Percentiles rank a stretch among this genome's conserved stretches.
Evolutionary conservation across 2,888 invertebrate genomes (phyloP).

Genomic region (Congeria kusceri): DNA sequence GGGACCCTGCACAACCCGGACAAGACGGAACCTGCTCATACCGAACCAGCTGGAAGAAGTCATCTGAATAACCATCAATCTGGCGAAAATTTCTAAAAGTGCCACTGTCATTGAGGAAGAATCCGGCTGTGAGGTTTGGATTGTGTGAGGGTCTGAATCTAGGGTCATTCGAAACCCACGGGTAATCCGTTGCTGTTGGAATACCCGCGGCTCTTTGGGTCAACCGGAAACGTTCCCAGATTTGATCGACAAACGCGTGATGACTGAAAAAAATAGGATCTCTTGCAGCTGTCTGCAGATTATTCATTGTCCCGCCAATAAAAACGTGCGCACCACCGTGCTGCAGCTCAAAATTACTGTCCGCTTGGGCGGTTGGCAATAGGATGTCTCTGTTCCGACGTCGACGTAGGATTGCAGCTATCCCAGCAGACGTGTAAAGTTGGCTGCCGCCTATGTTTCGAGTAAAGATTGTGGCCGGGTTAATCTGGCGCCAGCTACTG

Average conservation of each 20-base stretch:
- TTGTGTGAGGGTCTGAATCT: constrained; percentile 26
- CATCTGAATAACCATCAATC: constrained; percentile 26
- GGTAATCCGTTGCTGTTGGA: constrained; percentile 44
- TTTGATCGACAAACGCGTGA: constrained; percentile 70
- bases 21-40: constrained; percentile 58
- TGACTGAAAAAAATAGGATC: constrained; percentile 74
- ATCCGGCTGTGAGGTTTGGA: constrained; percentile 41
- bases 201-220: constrained; percentile 25
- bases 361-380: constrained; percentile 51
- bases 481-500: constrained; percentile 60
- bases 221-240: constrained; percentile 69
- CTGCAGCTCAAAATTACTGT: constrained; percentile 66
- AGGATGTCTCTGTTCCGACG: constrained; percentile 42
- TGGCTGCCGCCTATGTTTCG: constrained; percentile 64
- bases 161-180: constrained; percentile 16
- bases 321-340: constrained; percentile 69
- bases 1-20: constrained; percentile 37
- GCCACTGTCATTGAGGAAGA: constrained; percentile 23
- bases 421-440: constrained; percentile 48
- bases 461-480: constrained; percentile 45
- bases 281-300: constrained; percentile 64
- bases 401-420: constrained; percentile 51
- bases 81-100: background rate
- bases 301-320: constrained; percentile 69
- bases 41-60: constrained; percentile 33